Evolutionary conservation across 1,140 invertebrate species (phyloP), one percentile per base, ranked within the genome.

Genomic region (Zophobas atratus): DNA sequence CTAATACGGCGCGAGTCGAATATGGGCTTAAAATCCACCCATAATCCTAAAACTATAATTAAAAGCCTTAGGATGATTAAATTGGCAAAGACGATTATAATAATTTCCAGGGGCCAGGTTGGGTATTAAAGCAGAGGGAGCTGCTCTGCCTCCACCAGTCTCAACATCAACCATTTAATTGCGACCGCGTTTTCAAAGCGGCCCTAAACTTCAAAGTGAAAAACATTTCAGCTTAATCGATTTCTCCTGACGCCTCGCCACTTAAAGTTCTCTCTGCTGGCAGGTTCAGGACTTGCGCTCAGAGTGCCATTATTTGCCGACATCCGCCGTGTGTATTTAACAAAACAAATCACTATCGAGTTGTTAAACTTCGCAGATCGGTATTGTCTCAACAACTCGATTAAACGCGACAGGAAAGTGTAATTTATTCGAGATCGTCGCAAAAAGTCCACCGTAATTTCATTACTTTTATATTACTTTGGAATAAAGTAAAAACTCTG

Each of bases 211-310:
- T 82, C 82, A 82, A 82, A 82, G 82, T 77, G 79, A 82, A 82
- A 81, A 80, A 81, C 80, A 79, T 81, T 82, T 81, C 77, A 78
- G 80, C 77, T 80, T 80, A 81, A 82, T 82, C 82, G 82, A 80
- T 81, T 80, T 81, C 77, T 78, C 78, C 72, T 80, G 79, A 82
- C 81, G 81, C 79, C 81, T 82, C 67, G 77, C 81, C 81, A 82
- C 79, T 82, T 82, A 80, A 79, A 80, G 60, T 76, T 78, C 70
- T 48, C 60, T 67, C 56, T 6, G 39, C 60, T 67, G 60, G 60
- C 60, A 67, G 60, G 60, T 67, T 67, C 60, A 67, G 60, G 60
- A 67, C 60, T 67, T 67, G 60, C 60, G 60, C 60, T 67, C 20
- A 67, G 60, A 67, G 60, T 67, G 60, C 60, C 60, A 67, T 67